A percentile compares a stretch with the other conserved stretches of the same genome.
These are phyloP conservation scores for Montipora capitata DNA, from an alignment of 92 coral and sea anemone species.

Conservation along the genomic window DNA sequence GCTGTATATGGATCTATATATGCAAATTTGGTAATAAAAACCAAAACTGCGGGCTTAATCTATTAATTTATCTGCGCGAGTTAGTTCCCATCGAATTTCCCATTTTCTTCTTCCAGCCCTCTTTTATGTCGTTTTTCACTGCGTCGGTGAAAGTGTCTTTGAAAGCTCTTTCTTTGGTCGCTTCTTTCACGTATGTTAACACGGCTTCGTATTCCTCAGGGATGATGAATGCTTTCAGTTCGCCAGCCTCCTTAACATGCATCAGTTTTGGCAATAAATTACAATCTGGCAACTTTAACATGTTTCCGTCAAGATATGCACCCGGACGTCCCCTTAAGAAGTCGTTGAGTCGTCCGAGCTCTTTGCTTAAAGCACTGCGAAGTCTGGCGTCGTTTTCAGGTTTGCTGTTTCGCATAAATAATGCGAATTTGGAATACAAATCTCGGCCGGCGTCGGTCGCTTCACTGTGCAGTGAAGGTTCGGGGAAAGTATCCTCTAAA, in stretches of 20 bases:
- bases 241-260: constrained; percentile 65
- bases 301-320: constrained; percentile 69
- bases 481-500: constrained; percentile 67
- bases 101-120: constrained; percentile 60
- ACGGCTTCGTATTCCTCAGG: constrained; percentile 42
- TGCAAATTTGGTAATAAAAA: background rate
- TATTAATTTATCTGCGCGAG: background rate
- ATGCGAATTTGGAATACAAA: constrained; percentile 67
- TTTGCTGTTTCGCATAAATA: constrained; percentile 63
- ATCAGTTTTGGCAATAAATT: constrained; percentile 81
- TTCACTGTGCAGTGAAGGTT: constrained; percentile 27
- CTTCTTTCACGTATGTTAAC: constrained; percentile 59
- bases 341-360: constrained; percentile 54
- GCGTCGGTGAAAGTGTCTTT: constrained; percentile 38
- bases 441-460: constrained; percentile 40
- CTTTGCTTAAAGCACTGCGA: constrained; percentile 28
- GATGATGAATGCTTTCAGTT: constrained; percentile 42
- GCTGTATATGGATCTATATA: background rate
- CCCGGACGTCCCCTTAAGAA: constrained; percentile 47
- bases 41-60: background rate
- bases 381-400: constrained; percentile 15
- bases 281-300: constrained; percentile 81
- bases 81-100: constrained; percentile 10
- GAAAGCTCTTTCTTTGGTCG: constrained; percentile 59
- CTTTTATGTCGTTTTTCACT: constrained; percentile 51